These are phyloP conservation scores for Pseudonaja textilis DNA, from an alignment of 2,113 vertebrate genomes.

Conservation along the genomic window DNA sequence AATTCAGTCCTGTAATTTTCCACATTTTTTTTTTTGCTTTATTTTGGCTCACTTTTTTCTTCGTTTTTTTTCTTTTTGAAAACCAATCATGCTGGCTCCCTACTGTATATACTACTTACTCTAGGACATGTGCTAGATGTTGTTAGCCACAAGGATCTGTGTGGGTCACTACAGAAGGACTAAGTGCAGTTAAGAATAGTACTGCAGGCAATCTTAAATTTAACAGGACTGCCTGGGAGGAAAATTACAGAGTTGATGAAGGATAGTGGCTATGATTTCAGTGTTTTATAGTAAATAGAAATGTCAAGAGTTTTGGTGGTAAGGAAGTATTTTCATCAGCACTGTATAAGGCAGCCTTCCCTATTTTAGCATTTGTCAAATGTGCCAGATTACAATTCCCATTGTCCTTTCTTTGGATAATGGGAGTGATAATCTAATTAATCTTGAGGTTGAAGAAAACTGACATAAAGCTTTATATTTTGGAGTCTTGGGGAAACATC, in stretches of 20 bases:
- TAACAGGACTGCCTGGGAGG: conserved; percentile 48
- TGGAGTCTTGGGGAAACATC: conserved; percentile 13
- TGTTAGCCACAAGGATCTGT: conserved; percentile 40
- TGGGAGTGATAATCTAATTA: not conserved
- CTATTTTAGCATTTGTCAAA: not conserved
- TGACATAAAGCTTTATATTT: conserved; percentile 41
- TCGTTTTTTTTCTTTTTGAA: not conserved
- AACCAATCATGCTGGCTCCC: not conserved
- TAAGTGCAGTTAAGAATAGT: conserved; percentile 61
- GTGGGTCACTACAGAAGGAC: conserved; percentile 50
- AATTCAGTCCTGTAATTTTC: not conserved
- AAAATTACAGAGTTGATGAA: conserved; percentile 63
- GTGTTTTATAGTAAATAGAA: conserved; percentile 61
- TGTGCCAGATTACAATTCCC: not conserved
- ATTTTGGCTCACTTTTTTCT: not conserved
- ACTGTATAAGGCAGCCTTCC: conserved; percentile 51
- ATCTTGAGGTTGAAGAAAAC: not conserved
- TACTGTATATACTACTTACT: conserved; percentile 50
- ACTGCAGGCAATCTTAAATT: conserved; percentile 62
- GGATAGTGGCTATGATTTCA: conserved; percentile 62
- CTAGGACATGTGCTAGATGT: conserved; percentile 41
- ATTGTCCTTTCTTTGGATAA: not conserved
- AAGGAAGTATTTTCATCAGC: conserved; percentile 59
- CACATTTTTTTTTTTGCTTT: conserved; percentile 22
- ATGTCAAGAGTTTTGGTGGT: conserved; percentile 57